Base-by-base conservation (phyloP, 1,140 invertebrate species). In the Drosophila virilis region DNA sequence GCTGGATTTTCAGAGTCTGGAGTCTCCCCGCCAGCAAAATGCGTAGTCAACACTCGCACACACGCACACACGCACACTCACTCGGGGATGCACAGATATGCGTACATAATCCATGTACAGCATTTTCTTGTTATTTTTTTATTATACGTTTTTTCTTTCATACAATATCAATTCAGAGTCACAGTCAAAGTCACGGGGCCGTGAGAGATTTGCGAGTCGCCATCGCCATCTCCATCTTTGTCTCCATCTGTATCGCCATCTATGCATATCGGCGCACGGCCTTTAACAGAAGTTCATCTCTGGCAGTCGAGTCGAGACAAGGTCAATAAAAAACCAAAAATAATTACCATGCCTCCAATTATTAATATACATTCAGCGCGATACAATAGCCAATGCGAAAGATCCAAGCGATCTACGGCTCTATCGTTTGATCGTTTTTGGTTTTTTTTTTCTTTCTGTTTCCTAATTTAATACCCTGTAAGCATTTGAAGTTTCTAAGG, bases 301-400 rank as follows among this genome's bases (percentile, higher is more conserved):
- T 46, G 43, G 6, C 54, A 52, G 42, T 64, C 17, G 35, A 62
- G 38, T 67, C 54, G 75, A 64, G 22, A 9, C 78, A 80, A 80
- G 78, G 78, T 80, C 78, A 68, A 60, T 80, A 64, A 62, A 59
- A 66, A 76, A 52, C 54, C 52, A 45, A 75, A 70, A 72, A 73
- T 80, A 80, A 80, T 80, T 80, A 72, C 61, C 66, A 67, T 80
- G 72, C 73, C 73, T 43, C 22, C 69, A 73, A 81, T 81, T 81
- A 77, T 80, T 61, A 74, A 81, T 76, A 78, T 35, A 73, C 77
- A 77, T 55, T 55, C 33, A 48, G 46, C 42, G 46, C 42, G 33
- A 40, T 28, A 72, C 22, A 72, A 64, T 55, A 32, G 48, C 40
- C 40, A 13, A 42, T 42, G 40, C 43, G 66, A 51, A 51, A 65